Conservation (phyloP, 2,797 vertebrate genomes). For the Xiphophorus birchmanni region DNA sequence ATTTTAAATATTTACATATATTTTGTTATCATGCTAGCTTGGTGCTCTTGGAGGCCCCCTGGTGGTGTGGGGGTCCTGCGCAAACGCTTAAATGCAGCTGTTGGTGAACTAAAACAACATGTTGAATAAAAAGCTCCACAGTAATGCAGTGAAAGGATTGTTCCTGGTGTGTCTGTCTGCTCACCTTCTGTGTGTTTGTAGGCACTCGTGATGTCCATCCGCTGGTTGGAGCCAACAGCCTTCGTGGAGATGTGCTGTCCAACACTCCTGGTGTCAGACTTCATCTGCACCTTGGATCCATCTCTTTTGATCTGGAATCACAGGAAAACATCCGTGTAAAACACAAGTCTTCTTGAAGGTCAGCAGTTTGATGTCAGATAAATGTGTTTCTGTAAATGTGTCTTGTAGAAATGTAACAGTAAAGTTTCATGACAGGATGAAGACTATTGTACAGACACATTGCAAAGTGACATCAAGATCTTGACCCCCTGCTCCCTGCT, state of each 20-base stretch:
- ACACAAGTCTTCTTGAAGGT: neutral
- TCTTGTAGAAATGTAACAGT: neutral
- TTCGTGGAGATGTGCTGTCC: conserved; percentile 90
- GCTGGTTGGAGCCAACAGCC: conserved; percentile 75
- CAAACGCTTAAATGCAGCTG: no score
- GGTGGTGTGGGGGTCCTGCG: no score
- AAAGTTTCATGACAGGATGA: neutral
- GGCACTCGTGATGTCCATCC: conserved; percentile 81
- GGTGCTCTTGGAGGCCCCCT: no score
- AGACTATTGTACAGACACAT: neutral
- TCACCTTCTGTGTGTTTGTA: conserved; percentile 90
- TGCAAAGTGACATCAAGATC: no score
- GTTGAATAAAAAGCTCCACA: no score
- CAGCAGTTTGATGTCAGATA: neutral
- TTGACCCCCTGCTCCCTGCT: no score
- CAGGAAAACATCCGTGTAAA: neutral
- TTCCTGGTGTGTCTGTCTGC: neutral
- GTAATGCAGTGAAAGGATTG: neutral
- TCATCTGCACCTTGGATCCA: conserved; percentile 64
- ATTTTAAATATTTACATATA: no score
- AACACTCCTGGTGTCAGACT: conserved; percentile 55
- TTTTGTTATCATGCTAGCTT: no score
- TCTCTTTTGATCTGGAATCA: conserved; percentile 60
- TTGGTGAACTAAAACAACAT: no score
- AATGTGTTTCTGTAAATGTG: neutral